Evolutionary conservation across 2,113 vertebrate species (phyloP).

Genomic region (Aythya baeri): DNA sequence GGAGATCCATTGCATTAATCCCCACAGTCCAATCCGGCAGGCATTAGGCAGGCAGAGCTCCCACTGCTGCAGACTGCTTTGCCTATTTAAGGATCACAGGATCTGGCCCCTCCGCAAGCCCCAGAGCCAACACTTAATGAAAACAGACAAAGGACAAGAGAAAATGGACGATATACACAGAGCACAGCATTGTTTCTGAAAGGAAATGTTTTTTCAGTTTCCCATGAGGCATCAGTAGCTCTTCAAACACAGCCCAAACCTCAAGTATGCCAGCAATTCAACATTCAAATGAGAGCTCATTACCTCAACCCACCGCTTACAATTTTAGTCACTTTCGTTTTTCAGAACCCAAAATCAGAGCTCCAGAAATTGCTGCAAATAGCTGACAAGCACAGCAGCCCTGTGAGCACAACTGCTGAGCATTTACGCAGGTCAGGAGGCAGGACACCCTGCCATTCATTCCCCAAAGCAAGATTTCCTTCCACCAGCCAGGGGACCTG

Average conservation of each 20-base stretch:
- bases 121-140: slow-evolving; percentile 29
- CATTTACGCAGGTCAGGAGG: background rate
- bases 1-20: background rate
- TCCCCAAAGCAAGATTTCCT: background rate
- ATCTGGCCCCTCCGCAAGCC: background rate
- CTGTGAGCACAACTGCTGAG: background rate
- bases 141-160: slow-evolving; percentile 52
- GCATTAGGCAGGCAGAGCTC: background rate
- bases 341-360: background rate
- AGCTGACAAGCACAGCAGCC: background rate
- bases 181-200: slow-evolving; percentile 47
- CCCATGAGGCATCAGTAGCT: slow-evolving; percentile 65
- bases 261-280: slow-evolving; percentile 60
- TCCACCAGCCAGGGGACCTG: background rate
- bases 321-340: background rate
- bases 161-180: slow-evolving; percentile 17
- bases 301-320: slow-evolving; percentile 40
- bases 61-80: background rate
- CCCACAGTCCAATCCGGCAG: background rate
- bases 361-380: background rate
- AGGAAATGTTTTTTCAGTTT: slow-evolving; percentile 61
- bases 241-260: slow-evolving; percentile 66
- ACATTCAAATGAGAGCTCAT: slow-evolving; percentile 19
- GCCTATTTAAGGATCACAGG: background rate
- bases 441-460: background rate